These are phyloP conservation scores for Dermatophagoides farinae DNA, from an alignment of 1,140 invertebrate genomes.

Conservation along the genomic window DNA sequence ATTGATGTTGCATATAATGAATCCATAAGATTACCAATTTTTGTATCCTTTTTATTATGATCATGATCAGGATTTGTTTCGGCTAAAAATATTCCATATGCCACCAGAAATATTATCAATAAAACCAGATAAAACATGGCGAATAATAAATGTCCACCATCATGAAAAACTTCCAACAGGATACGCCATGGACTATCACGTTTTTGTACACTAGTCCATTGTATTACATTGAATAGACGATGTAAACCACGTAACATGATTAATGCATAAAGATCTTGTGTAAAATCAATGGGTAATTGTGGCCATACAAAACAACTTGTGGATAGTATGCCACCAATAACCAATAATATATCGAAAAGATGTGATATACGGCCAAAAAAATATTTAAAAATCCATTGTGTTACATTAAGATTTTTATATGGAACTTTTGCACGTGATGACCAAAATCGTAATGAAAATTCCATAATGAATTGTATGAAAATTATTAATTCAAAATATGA, in stretches of 20 bases:
- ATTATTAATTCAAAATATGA: not conserved
- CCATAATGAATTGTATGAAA: not conserved
- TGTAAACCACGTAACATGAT: constrained; percentile 1
- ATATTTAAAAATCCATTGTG: not conserved
- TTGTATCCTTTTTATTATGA: not conserved
- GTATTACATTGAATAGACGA: not conserved
- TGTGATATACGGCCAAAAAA: not conserved
- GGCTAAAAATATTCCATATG: not conserved
- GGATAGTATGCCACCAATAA: not conserved
- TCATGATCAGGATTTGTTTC: not conserved
- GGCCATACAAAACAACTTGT: not conserved
- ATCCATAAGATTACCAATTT: not conserved
- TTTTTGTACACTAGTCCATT: not conserved
- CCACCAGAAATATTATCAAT: not conserved
- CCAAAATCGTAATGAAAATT: not conserved
- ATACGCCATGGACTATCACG: not conserved
- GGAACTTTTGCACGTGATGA: not conserved
- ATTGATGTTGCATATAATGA: not conserved
- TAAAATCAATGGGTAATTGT: not conserved
- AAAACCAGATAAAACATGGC: not conserved
- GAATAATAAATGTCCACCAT: not conserved
- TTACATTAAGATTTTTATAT: not conserved
- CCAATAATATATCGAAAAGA: not conserved
- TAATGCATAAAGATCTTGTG: constrained; percentile 1
- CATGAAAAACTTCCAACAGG: not conserved